Conservation (phyloP, 2,888 invertebrate genomes). For the Rhynchonema sp. region DNA sequence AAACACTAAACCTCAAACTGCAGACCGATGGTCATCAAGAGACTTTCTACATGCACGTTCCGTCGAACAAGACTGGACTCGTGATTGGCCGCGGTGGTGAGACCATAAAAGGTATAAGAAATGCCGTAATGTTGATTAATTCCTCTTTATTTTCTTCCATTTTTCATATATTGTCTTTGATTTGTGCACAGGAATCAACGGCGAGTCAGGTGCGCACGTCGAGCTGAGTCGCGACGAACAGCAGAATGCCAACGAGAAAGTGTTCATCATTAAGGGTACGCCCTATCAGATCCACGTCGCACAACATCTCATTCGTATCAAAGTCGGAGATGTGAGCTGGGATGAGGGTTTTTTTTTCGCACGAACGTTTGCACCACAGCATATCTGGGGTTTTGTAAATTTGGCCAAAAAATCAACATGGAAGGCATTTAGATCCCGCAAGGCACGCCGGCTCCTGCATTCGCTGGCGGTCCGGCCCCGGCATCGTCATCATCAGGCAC, state of each 20-base stretch:
- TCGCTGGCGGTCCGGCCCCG: conserved; percentile 1
- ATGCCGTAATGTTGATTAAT: too few species aligned
- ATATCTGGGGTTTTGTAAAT: too few species aligned
- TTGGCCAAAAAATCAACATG: too few species aligned
- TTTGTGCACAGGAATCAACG: too few species aligned
- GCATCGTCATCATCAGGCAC: background rate
- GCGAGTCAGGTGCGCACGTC: conserved; percentile 77
- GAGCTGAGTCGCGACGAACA: conserved; percentile 74
- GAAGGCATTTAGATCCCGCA: background rate
- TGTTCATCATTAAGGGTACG: conserved; percentile 72
- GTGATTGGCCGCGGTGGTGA: conserved; percentile 93
- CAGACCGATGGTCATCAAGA: conserved; percentile 9
- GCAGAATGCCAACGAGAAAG: conserved; percentile 56
- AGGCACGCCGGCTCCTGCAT: conserved; percentile 16
- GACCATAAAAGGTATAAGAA: conserved; percentile 87
- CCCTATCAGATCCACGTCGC: conserved; percentile 86
- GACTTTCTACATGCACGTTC: conserved; percentile 41
- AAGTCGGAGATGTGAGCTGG: conserved; percentile 43
- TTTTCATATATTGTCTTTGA: too few species aligned
- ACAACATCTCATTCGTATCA: conserved; percentile 84
- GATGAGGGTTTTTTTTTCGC: too few species aligned
- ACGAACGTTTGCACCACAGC: too few species aligned
- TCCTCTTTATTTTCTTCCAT: too few species aligned
- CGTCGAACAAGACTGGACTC: conserved; percentile 83
- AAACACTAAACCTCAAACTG: too few species aligned